Percentiles rank a stretch among this genome's conserved stretches.
phyloP scores from a whole-genome alignment of 2,797 vertebrate genomes.

The Xiphorhynchus erythropygius region DNA sequence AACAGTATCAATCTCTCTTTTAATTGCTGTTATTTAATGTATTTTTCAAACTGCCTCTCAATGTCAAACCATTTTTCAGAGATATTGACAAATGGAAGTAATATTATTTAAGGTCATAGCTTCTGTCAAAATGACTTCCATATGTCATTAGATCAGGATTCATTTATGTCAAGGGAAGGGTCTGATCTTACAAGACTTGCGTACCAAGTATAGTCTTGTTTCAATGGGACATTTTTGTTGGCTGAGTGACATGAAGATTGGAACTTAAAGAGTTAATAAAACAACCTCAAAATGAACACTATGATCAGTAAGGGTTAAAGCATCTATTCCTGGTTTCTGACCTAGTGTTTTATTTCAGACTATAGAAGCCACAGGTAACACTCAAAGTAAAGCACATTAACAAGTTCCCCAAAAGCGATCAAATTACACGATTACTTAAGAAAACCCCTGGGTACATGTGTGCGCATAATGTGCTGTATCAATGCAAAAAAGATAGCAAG shows the following conservation, averaged over 20 bases:
- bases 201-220: neutral
- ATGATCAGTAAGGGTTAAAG: slow-evolving; percentile 24
- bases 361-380: slow-evolving; percentile 34
- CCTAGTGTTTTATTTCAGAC: slow-evolving; percentile 23
- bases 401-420: slow-evolving; percentile 66
- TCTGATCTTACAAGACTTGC: neutral
- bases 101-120: slow-evolving; percentile 64
- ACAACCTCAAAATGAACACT: neutral
- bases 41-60: slow-evolving; percentile 58
- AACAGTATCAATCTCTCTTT: slow-evolving; percentile 45
- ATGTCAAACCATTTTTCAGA: slow-evolving; percentile 58
- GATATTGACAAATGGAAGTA: slow-evolving; percentile 68
- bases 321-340: slow-evolving; percentile 44
- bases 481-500: slow-evolving; percentile 57
- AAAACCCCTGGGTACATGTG: slow-evolving; percentile 8
- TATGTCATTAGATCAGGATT: slow-evolving; percentile 55
- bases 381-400: slow-evolving; percentile 69
- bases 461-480: slow-evolving; percentile 65
- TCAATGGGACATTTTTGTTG: neutral
- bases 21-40: slow-evolving; percentile 58
- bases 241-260: neutral
- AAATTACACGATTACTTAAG: slow-evolving; percentile 65
- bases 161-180: slow-evolving; percentile 20
- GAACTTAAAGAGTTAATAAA: neutral
- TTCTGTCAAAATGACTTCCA: slow-evolving; percentile 69